A percentile compares a stretch with the other conserved stretches of the same genome.
These are phyloP conservation scores for Baryphthengus martii DNA, from an alignment of 2,113 vertebrate species.

Conservation along the genomic window DNA sequence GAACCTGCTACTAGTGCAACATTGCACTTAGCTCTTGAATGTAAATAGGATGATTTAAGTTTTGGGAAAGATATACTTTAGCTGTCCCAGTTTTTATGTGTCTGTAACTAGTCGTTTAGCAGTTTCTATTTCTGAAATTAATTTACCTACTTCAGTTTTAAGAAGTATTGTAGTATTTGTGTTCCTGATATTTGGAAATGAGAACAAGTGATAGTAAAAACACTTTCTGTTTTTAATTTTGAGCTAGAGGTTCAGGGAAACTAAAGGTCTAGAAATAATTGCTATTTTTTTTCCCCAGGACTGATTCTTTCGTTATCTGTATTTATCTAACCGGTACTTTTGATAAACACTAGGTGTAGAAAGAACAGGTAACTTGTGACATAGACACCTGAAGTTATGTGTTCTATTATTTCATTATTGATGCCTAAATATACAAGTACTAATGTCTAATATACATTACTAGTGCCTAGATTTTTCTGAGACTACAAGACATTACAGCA, in stretches of 20 bases:
- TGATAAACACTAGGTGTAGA: not conserved
- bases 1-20: slow-evolving; percentile 39
- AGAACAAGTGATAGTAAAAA: not conserved
- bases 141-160: slow-evolving; percentile 6
- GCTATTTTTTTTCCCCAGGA: not conserved
- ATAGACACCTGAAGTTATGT: not conserved
- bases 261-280: not conserved
- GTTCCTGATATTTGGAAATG: not conserved
- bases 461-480: not conserved
- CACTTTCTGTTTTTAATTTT: not conserved
- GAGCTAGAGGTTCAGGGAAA: not conserved
- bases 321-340: not conserved
- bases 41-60: slow-evolving; percentile 21
- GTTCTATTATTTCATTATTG: not conserved
- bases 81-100: slow-evolving; percentile 37
- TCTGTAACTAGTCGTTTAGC: not conserved
- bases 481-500: not conserved
- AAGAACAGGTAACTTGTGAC: not conserved
- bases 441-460: not conserved
- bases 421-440: not conserved
- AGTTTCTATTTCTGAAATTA: slow-evolving; percentile 27
- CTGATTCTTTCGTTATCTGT: not conserved
- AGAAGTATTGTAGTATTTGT: not conserved
- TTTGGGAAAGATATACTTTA: slow-evolving; percentile 50
- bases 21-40: slow-evolving; percentile 12